Conservation (phyloP, 2,797 vertebrate species). For the Gobionotothen gibberifrons region DNA sequence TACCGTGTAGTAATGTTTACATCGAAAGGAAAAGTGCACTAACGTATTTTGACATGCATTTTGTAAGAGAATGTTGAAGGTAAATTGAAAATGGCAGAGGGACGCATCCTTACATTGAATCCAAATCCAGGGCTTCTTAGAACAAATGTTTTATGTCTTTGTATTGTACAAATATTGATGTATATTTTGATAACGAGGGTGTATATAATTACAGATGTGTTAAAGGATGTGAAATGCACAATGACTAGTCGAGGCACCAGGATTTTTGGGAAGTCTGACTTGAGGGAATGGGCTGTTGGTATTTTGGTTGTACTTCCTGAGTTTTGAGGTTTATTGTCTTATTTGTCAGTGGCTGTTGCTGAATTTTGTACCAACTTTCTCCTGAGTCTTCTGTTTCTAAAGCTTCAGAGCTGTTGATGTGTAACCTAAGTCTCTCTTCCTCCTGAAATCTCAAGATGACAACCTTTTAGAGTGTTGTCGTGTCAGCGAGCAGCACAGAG, state of each 20-base stretch:
- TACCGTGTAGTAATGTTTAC: slow-evolving; percentile 80
- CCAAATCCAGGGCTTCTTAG: slow-evolving; percentile 72
- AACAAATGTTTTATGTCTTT: slow-evolving; percentile 66
- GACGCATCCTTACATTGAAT: slow-evolving; percentile 44
- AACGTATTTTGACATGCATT: slow-evolving; percentile 62
- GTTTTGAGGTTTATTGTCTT: slow-evolving; percentile 31
- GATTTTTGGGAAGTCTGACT: slow-evolving; percentile 18
- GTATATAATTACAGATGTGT: slow-evolving; percentile 48
- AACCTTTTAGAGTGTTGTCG: slow-evolving; percentile 15
- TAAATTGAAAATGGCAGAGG: slow-evolving; percentile 41
- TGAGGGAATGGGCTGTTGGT: slow-evolving; percentile 9
- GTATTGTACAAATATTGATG: slow-evolving; percentile 72
- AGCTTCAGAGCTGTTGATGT: slow-evolving; percentile 30
- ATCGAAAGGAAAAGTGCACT: slow-evolving; percentile 70
- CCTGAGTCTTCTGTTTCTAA: slow-evolving; percentile 42
- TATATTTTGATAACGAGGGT: slow-evolving; percentile 76
- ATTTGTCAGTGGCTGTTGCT: slow-evolving; percentile 35
- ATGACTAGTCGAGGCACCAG: slow-evolving; percentile 38
- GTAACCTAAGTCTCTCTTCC: slow-evolving; percentile 10
- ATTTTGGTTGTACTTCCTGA: slow-evolving; percentile 33
- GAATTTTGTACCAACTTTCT: slow-evolving; percentile 49
- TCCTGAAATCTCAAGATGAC: slow-evolving; percentile 24
- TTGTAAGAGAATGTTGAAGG: slow-evolving; percentile 57
- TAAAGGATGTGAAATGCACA: slow-evolving; percentile 53
- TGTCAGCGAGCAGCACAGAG: slow-evolving; percentile 23